Percentiles rank a stretch among this genome's conserved stretches.
phyloP scores from a whole-genome alignment of 2,888 invertebrate genomes.

The Mystacides longicornis region DNA sequence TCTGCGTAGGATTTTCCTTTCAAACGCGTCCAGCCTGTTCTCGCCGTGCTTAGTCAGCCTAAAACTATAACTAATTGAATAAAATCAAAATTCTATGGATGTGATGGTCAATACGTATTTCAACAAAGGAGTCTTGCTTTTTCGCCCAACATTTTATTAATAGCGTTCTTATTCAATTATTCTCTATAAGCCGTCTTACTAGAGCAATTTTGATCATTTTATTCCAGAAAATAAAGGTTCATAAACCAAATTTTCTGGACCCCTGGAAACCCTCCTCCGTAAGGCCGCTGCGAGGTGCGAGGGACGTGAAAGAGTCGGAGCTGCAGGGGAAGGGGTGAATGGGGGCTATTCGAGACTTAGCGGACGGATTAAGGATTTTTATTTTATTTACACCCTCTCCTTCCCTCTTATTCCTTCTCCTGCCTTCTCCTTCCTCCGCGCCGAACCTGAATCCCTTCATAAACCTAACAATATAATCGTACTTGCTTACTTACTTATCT shows the following conservation, averaged over 20 bases:
- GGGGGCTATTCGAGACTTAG: constrained; percentile 12
- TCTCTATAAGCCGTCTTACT: neutral
- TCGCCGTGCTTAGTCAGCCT: too few relatives aligned
- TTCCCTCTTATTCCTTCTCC: neutral
- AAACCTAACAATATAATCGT: too few relatives aligned
- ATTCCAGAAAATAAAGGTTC: neutral
- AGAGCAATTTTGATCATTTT: neutral
- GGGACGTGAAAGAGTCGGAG: constrained; percentile 34
- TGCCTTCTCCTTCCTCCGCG: constrained; percentile 6
- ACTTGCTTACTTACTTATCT: too few relatives aligned
- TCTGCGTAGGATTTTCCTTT: too few relatives aligned
- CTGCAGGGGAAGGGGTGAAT: neutral
- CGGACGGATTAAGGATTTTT: constrained; percentile 24
- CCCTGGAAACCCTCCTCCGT: neutral
- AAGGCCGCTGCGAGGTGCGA: constrained; percentile 18
- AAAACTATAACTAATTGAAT: too few relatives aligned
- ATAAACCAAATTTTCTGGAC: neutral
- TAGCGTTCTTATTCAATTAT: neutral
- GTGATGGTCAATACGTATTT: too few relatives aligned
- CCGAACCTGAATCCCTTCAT: neutral
- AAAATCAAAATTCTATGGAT: too few relatives aligned
- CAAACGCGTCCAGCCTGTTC: too few relatives aligned
- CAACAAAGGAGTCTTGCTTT: too few relatives aligned
- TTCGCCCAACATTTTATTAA: too few relatives aligned
- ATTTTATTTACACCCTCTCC: constrained; percentile 20